phyloP scores from a whole-genome alignment of 2,888 invertebrate genomes.

The Corythucha ciliata region DNA sequence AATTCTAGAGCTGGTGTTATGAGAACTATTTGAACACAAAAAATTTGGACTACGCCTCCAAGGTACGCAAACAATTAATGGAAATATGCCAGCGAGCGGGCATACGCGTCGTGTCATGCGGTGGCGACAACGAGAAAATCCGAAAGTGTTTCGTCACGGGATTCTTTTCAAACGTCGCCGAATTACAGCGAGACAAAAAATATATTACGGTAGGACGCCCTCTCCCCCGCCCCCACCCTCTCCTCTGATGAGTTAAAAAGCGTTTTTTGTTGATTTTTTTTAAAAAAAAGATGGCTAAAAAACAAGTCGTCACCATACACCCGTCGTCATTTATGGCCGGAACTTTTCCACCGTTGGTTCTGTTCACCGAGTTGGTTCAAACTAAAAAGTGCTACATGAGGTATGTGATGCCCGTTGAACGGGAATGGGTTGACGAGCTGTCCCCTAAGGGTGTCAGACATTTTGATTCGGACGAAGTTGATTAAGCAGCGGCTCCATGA shows the following conservation, averaged over 20 bases:
- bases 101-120: conserved; percentile 54
- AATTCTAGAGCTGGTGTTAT: conserved; percentile 75
- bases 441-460: no score
- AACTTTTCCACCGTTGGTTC: conserved; percentile 59
- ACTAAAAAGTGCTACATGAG: conserved; percentile 74
- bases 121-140: conserved; percentile 42
- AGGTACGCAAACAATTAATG: conserved; percentile 69
- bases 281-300: conserved; percentile 47
- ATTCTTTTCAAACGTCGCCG: conserved; percentile 77
- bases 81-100: conserved; percentile 57
- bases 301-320: conserved; percentile 68
- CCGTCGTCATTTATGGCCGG: conserved; percentile 67
- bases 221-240: no score
- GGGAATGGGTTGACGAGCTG: conserved; percentile 65
- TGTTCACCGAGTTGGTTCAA: conserved; percentile 80
- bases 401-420: conserved; percentile 64
- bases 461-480: no score
- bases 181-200: conserved; percentile 61
- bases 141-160: conserved; percentile 73
- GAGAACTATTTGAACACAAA: conserved; percentile 78
- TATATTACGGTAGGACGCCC: conserved; percentile 53
- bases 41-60: conserved; percentile 69
- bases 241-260: no score
- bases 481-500: no score
- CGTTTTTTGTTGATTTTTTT: conserved; percentile 16